A percentile compares a stretch with the other conserved stretches of the same genome.
phyloP scores from a whole-genome alignment of 1,140 invertebrate species.

The Trichonephila clavipes region DNA sequence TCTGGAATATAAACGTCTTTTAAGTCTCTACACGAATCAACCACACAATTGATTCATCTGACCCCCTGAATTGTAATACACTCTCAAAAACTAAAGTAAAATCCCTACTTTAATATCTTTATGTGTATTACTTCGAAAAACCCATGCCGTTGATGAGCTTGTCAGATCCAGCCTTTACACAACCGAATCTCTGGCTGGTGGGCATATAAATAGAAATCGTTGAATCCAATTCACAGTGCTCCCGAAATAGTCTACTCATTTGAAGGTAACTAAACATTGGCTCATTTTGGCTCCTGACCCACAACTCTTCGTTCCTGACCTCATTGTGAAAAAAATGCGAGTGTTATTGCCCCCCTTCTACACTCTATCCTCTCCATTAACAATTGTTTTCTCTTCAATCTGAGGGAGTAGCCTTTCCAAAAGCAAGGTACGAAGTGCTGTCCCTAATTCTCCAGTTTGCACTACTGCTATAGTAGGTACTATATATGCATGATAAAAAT shows the following conservation, averaged over 20 bases:
- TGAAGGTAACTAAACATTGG: conserved; percentile 62
- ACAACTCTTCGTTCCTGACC: conserved; percentile 68
- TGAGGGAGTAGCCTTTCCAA: neutral
- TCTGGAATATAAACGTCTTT: no score
- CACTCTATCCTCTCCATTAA: neutral
- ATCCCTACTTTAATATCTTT: no score
- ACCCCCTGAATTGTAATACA: no score
- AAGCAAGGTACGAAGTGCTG: neutral
- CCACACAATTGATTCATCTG: no score
- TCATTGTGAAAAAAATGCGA: conserved; percentile 54
- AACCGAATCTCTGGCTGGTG: conserved; percentile 28
- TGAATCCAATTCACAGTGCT: conserved; percentile 54
- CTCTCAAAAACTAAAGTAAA: no score
- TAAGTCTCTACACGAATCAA: no score
- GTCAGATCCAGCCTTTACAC: conserved; percentile 48
- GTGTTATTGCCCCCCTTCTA: conserved; percentile 11
- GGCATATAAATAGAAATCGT: conserved; percentile 70
- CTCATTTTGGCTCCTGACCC: conserved; percentile 71
- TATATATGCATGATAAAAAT: neutral
- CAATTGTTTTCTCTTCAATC: neutral
- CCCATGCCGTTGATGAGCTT: conserved; percentile 14
- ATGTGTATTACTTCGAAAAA: neutral
- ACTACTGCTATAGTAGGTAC: neutral
- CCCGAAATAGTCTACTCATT: conserved; percentile 60
- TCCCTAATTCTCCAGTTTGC: neutral